Conservation (phyloP, 2,797 vertebrate genomes). For the Premnoplex brunnescens region DNA sequence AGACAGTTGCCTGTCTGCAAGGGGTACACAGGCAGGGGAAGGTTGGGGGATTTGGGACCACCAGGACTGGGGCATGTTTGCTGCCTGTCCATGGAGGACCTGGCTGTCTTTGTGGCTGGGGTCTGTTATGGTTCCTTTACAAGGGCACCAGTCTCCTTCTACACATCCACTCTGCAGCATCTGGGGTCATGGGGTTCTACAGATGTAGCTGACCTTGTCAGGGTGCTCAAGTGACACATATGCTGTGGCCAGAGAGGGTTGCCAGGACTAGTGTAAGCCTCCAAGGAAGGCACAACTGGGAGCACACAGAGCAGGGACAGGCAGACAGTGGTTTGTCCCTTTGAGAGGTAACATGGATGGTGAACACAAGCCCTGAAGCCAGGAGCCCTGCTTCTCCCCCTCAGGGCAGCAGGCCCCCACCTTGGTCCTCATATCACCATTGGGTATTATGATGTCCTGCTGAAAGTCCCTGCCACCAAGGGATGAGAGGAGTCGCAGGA, state of each 20-base stretch:
- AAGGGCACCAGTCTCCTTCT: background rate
- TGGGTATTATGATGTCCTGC: background rate
- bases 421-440: background rate
- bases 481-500: background rate
- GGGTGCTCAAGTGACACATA: background rate
- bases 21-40: background rate
- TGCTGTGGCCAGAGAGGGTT: background rate
- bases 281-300: background rate
- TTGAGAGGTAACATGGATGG: background rate
- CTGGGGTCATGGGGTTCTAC: background rate
- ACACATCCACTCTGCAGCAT: accelerated
- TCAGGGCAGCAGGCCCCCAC: background rate
- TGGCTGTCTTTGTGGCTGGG: background rate
- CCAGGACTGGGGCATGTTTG: background rate
- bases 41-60: background rate
- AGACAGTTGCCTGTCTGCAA: background rate
- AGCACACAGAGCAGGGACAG: background rate
- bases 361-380: background rate
- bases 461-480: background rate
- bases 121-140: background rate
- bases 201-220: background rate
- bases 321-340: background rate
- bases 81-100: background rate
- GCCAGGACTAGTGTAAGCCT: background rate
- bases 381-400: background rate